Base-by-base conservation (phyloP, 2,888 invertebrate genomes). In the Athrips mouffetella region DNA sequence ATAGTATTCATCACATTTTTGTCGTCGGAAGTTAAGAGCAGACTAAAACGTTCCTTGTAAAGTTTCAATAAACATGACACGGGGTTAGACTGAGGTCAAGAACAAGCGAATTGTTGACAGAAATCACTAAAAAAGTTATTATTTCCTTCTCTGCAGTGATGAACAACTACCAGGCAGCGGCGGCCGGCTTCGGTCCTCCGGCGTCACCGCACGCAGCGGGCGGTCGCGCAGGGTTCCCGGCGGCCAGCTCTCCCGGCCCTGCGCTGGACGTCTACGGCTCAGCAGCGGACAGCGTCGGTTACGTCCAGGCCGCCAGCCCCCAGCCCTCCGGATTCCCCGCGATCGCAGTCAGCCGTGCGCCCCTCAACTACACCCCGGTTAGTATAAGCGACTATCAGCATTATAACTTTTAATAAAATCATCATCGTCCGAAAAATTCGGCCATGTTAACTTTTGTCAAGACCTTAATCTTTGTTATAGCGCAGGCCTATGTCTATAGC, bases 251-350 rank as follows among this genome's bases (percentile, higher is more conserved):
- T 70, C 98, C 98, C 51, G 93, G 97, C 65, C 93, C 97, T 68
- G 92, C 94, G 73, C 95, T 98, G 73, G 98, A 98, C 82, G 96
- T 98, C 90, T 97, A 97, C 91, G 95, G 94, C 86, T 94, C 96
- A 71, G 96, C 94, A 68, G 93, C 92, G 60, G 96, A 96, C 77
- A 95, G 94, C 77, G 94, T 95, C 64, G 96, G 97, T 79, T 98
- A 98, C 89, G 97, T 98, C 78, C 98, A 98, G 90, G 97, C 98
- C 69, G 96, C 98, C 68, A 97, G 97, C 89, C 98, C 98, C 71
- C 98, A 98, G 89, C 98, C 98, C 68, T 95, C 97, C 75, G 96
- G 96, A 73, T 97, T 97, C 90, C 96, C 97, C 76, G 94, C 95
- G 67, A 96, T 97, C 85, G 96, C 96, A 69, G 96, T 96, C 77